phyloP scores from a whole-genome alignment of 2,113 vertebrate species.

The Aviceda subcristata region DNA sequence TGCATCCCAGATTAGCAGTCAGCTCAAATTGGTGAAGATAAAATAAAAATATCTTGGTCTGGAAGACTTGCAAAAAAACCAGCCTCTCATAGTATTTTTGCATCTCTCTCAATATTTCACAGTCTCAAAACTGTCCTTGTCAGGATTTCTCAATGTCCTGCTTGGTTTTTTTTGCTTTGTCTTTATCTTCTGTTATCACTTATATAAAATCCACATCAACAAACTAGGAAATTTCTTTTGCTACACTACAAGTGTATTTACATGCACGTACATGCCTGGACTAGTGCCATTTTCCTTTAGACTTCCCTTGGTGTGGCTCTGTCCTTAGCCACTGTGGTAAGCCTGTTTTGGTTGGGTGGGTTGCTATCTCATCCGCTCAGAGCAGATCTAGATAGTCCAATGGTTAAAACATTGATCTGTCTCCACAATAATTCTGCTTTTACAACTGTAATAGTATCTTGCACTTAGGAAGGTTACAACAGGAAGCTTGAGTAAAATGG shows the following conservation, averaged over 20 bases:
- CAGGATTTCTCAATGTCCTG: not conserved
- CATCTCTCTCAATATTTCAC: not conserved
- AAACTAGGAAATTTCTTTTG: not conserved
- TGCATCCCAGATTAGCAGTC: constrained; percentile 18
- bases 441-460: not conserved
- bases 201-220: not conserved
- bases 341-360: not conserved
- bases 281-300: not conserved
- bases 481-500: not conserved
- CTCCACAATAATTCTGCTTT: not conserved
- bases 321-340: not conserved
- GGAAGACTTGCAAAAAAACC: not conserved
- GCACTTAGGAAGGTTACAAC: not conserved
- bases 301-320: not conserved
- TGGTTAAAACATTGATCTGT: not conserved
- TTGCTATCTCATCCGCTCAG: not conserved
- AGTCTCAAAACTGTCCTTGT: not conserved
- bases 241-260: not conserved
- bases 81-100: not conserved
- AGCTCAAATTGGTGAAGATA: constrained; percentile 12
- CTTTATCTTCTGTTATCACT: not conserved
- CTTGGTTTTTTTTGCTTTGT: not conserved
- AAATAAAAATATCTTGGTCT: constrained; percentile 19
- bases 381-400: not conserved
- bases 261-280: not conserved